Conservation (phyloP, 2,888 invertebrate genomes). For the Sphaerophoria taeniata region DNA sequence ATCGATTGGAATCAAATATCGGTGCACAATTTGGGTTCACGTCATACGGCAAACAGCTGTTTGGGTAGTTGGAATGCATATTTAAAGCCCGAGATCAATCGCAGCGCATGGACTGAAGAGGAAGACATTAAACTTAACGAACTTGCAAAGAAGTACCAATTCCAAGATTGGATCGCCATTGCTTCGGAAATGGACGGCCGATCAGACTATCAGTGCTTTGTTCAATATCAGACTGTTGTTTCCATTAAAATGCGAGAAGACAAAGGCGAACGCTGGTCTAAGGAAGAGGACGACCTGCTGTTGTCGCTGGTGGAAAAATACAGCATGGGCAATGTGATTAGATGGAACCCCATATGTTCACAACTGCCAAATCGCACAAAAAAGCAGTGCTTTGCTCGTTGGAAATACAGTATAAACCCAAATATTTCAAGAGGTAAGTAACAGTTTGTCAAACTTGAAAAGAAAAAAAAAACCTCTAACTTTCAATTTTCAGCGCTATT, state of each 20-base stretch:
- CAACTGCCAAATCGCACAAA: slow-evolving; percentile 87
- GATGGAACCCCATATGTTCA: slow-evolving; percentile 88
- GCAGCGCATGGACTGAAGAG: slow-evolving; percentile 83
- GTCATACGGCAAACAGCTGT: slow-evolving; percentile 87
- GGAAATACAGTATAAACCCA: slow-evolving; percentile 80
- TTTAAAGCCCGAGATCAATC: slow-evolving; percentile 88
- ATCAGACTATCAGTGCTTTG: slow-evolving; percentile 88
- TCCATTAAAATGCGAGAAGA: slow-evolving; percentile 74
- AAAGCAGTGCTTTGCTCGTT: slow-evolving; percentile 87
- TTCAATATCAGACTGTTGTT: slow-evolving; percentile 86
- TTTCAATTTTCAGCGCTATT: slow-evolving; percentile 82
- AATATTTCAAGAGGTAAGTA: slow-evolving; percentile 78
- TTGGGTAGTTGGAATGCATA: slow-evolving; percentile 88
- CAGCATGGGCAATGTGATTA: slow-evolving; percentile 87
- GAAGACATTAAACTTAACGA: slow-evolving; percentile 83
- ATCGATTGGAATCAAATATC: slow-evolving; percentile 82
- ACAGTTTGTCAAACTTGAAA: too few relatives aligned
- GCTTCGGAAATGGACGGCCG: slow-evolving; percentile 85
- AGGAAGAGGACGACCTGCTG: slow-evolving; percentile 88
- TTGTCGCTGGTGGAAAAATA: slow-evolving; percentile 86
- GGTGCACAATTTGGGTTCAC: slow-evolving; percentile 81
- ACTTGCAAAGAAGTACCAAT: slow-evolving; percentile 82
- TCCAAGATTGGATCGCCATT: slow-evolving; percentile 88
- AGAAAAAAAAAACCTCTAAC: background rate
- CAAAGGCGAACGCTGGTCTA: slow-evolving; percentile 85